A percentile compares a stretch with the other conserved stretches of the same genome.
Evolutionary conservation across 2,888 invertebrate species (phyloP).

Genomic region (Lasioglossum vierecki): DNA sequence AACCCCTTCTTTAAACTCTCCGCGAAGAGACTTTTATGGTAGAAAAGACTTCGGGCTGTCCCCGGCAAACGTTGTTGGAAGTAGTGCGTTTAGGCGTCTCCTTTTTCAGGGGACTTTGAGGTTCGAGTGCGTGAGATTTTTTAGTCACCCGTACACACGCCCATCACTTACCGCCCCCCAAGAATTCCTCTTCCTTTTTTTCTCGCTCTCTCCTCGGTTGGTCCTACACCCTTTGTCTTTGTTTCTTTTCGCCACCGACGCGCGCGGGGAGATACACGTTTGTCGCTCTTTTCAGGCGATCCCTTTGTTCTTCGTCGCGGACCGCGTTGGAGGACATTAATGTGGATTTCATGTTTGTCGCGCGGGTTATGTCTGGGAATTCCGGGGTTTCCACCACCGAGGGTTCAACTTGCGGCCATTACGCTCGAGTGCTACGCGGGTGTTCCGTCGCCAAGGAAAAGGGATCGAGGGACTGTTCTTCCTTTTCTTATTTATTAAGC

Average conservation of each 20-base stretch:
- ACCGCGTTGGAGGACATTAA: constrained; percentile 43
- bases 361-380: constrained; percentile 33
- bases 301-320: constrained; percentile 40
- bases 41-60: constrained; percentile 48
- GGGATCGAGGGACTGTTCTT: neutral
- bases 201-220: neutral
- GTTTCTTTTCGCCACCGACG: neutral
- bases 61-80: constrained; percentile 62
- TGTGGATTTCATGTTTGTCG: constrained; percentile 54
- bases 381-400: neutral
- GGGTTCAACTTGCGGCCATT: constrained; percentile 41
- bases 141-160: neutral
- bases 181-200: neutral
- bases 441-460: neutral
- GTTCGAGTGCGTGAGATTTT: constrained; percentile 45
- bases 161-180: neutral
- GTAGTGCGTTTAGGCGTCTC: constrained; percentile 54
- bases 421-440: constrained; percentile 3
- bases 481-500: neutral
- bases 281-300: constrained; percentile 43
- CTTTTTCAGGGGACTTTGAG: constrained; percentile 47
- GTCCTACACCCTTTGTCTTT: neutral
- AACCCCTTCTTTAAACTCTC: constrained; percentile 60
- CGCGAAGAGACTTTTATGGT: constrained; percentile 57
- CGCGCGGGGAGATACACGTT: constrained; percentile 36